Evolutionary conservation across 2,797 vertebrate genomes (phyloP), one percentile per base, ranked within the genome.

Genomic region (Halcyon smyrnensis): DNA sequence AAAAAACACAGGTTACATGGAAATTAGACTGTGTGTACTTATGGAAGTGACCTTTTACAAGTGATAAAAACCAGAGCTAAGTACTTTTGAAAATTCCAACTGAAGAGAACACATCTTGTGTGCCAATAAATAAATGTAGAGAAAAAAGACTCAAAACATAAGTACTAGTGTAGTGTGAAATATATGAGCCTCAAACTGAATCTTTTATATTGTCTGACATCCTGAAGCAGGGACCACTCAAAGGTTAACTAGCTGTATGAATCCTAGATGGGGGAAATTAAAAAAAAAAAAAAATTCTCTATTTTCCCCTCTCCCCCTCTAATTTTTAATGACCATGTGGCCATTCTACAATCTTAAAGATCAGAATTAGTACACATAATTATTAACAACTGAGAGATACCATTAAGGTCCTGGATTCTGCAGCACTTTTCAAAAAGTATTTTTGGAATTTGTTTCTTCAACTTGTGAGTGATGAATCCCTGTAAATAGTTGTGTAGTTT

Each of bases 291-390:
- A 70, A 15, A 8, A 11, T 9, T 60, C 3, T 24, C 6, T 37
- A 4, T 73, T 76, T 50, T 2, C 0, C 4, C 3, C 8, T 28
- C 34, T 8, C 11, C 13, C 1, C 2, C 23, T 51, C 9, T 39
- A 37, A 17, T 50, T 80, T 56, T 68, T 12, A 81, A 56, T 25
- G 5, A 75, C 23, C 2, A 19, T 28, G 8, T 37, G 24, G 9
- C 8, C 43, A 51, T 73, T 89, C 6, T 65, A 20, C 3, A 37
- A 1, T 50, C 4, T 3, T n/a, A 50, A 20, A 73, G 3, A 13
- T 69, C 36, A 81, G 23, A 73, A 76, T 24, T 65, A 34, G 5
- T 69, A 32, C 2, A 13, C 1, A 12, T 13, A 54, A 36, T 56
- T 76, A 32, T 18, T 48, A 65, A 70, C 4, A 57, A 19, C 6